A percentile compares a stretch with the other conserved stretches of the same genome.
phyloP scores from a whole-genome alignment of 1,140 invertebrate genomes.

The Penaeus japonicus region DNA sequence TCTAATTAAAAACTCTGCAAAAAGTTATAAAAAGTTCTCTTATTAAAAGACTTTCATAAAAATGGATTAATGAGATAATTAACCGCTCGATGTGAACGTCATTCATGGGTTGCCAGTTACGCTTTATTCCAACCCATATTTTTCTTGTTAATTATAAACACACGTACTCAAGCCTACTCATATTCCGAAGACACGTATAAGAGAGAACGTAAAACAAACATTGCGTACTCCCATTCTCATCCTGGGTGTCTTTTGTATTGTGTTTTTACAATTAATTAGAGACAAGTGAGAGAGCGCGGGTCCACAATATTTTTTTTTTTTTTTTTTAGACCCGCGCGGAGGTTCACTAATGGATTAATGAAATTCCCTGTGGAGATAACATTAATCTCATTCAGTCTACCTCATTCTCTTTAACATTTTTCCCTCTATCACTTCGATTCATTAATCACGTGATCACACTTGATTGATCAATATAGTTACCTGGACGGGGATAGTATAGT shows the following conservation, averaged over 20 bases:
- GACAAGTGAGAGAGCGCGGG: not conserved
- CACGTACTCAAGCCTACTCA: too few species aligned
- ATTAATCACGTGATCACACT: too few species aligned
- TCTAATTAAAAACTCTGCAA: slow-evolving; percentile 35
- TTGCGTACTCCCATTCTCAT: too few species aligned
- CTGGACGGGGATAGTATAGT: too few species aligned
- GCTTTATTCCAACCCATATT: not conserved
- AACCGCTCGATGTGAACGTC: not conserved
- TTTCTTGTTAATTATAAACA: too few species aligned
- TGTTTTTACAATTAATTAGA: not conserved
- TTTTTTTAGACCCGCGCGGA: too few species aligned
- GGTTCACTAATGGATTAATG: slow-evolving; percentile 37
- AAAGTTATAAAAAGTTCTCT: slow-evolving; percentile 30
- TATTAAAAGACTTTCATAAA: slow-evolving; percentile 44
- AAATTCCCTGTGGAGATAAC: slow-evolving; percentile 39
- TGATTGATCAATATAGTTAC: too few species aligned
- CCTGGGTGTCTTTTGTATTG: too few species aligned
- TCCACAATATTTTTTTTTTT: slow-evolving; percentile 22
- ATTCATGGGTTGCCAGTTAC: slow-evolving; percentile 25
- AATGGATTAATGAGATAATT: slow-evolving; percentile 38
- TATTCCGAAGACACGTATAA: too few species aligned
- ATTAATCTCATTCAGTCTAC: slow-evolving; percentile 32
- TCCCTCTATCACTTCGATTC: too few species aligned
- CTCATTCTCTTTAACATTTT: not conserved
- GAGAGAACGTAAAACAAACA: too few species aligned